A percentile compares a stretch with the other conserved stretches of the same genome.
Evolutionary conservation across 2,113 vertebrate species (phyloP).

Genomic region (Myotis lucifugus): DNA sequence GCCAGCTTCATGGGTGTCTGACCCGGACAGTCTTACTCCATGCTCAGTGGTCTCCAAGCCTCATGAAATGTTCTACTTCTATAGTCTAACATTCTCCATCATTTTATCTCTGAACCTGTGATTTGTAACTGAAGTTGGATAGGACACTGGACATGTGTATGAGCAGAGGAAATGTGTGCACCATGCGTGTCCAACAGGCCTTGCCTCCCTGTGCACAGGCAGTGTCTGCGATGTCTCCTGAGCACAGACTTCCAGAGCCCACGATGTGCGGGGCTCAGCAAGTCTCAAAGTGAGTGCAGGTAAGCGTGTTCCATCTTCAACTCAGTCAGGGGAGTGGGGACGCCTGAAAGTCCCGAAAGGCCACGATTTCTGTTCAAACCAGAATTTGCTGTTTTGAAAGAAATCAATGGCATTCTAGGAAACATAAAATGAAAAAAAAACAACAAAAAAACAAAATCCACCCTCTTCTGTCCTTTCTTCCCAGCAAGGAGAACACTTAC

Average conservation of each 20-base stretch:
- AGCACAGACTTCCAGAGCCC: neutral
- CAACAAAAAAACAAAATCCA: neutral
- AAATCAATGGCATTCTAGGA: neutral
- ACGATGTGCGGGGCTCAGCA: rapidly evolving
- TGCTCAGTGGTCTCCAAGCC: neutral
- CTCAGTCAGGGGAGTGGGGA: rapidly evolving
- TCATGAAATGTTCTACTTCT: neutral
- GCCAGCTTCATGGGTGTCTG: neutral
- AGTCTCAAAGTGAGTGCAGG: neutral
- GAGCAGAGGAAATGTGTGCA: neutral
- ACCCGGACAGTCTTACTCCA: neutral
- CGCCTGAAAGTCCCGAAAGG: neutral
- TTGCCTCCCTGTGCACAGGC: neutral
- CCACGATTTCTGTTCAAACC: neutral
- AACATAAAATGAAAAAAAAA: neutral
- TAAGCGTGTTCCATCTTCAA: neutral
- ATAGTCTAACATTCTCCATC: neutral
- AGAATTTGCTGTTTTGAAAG: neutral
- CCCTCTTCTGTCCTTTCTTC: neutral
- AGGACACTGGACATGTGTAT: no score
- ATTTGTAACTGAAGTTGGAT: neutral
- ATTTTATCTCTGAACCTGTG: neutral
- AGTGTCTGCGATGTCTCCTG: rapidly evolving
- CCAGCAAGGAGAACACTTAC: neutral
- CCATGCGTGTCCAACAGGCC: rapidly evolving